Base-by-base conservation (phyloP, 2,113 vertebrate species). In the Ciconia boyciana region DNA sequence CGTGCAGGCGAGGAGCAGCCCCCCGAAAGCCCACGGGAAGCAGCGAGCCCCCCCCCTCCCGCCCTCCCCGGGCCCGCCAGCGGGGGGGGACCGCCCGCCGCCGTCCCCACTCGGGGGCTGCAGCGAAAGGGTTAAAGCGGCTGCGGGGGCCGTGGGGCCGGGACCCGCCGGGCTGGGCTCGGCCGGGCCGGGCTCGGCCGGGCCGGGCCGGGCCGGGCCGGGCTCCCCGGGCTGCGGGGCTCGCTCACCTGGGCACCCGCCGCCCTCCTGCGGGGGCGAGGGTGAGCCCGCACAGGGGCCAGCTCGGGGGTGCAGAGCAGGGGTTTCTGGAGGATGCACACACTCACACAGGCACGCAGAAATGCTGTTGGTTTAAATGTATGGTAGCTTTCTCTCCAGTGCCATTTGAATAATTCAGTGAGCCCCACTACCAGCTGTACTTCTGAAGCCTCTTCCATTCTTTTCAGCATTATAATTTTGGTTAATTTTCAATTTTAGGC, bases 401-500 rank as follows among this genome's bases (percentile, higher is more conserved):
- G 93, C 97, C 97, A 98, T 98, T 97, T 98, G 98, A 98, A 98
- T 98, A 98, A 98, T 98, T 98, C 98, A 98, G 98, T 98, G 98
- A 98, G 98, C 98, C 98, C 98, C 98, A 96, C 98, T 99, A 98
- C 98, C 99, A 99, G 99, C 99, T 99, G 99, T 98, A 98, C 97
- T 97, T 96, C 97, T 96, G 97, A 98, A 98, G 98, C 98, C 98
- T 99, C 97, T 98, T 98, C 98, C 98, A 98, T 98, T 98, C 98
- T 98, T 99, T 99, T 98, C 98, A 99, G 98, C 99, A 98, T 99
- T 98, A 99, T 99, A 99, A 99, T 99, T 99, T 99, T 98, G 99
- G 98, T 99, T 99, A 99, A 99, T 99, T 99, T 99, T 99, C 99
- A 98, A 99, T 99, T 98, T 98, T 98, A 97, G 98, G 98, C 97